Conservation (phyloP, 2,113 vertebrate species). For the Potamarius usumacintae region DNA sequence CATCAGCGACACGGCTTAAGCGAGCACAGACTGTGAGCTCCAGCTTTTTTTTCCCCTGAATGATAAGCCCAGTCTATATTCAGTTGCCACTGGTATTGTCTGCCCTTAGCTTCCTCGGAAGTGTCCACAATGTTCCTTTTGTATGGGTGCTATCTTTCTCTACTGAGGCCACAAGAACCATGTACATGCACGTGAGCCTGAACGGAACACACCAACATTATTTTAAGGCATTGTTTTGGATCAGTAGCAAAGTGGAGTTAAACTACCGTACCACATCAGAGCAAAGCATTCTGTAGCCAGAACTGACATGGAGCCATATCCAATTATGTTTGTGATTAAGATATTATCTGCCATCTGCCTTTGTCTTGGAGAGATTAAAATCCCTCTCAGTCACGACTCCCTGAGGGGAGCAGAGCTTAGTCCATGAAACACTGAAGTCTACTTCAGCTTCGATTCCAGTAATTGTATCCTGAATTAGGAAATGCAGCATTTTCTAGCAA, state of each 20-base stretch:
- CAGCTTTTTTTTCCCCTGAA: too few relatives aligned
- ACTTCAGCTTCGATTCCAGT: not conserved
- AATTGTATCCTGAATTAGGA: conserved; percentile 17
- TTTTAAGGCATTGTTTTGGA: conserved; percentile 37
- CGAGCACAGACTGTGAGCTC: not conserved
- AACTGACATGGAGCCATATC: conserved; percentile 26
- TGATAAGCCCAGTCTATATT: not conserved
- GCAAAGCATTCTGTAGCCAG: conserved; percentile 1
- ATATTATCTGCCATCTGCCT: conserved; percentile 51
- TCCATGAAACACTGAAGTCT: conserved; percentile 12
- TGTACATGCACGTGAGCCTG: not conserved
- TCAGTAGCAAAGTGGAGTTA: conserved; percentile 32
- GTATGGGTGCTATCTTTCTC: not conserved
- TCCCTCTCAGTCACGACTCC: conserved; percentile 32
- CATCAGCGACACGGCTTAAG: not conserved
- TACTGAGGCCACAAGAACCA: not conserved
- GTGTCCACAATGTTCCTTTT: not conserved
- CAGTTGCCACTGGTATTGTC: conserved; percentile 15
- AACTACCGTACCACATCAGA: conserved; percentile 11
- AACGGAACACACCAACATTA: not conserved
- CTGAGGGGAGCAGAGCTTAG: conserved; percentile 19
- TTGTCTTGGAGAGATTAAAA: conserved; percentile 41
- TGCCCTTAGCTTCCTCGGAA: not conserved
- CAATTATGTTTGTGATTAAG: conserved; percentile 49
- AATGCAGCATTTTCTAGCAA: conserved; percentile 17